Evolutionary conservation across 2,113 vertebrate genomes (phyloP), one percentile per base, ranked within the genome.

Genomic region (Athene noctua): DNA sequence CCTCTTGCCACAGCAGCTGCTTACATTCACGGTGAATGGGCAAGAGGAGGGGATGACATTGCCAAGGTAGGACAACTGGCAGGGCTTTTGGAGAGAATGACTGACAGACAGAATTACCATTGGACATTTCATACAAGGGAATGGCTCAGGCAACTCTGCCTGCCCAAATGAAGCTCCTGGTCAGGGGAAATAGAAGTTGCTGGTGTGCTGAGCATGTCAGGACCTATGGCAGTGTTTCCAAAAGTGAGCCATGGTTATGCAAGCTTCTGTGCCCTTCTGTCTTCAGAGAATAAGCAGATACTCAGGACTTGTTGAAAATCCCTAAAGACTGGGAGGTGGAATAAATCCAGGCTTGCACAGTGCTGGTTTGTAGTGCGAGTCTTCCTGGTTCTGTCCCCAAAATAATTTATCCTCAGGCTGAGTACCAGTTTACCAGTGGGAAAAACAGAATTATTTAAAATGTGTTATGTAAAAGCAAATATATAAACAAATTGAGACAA

Each of bases 11-110:
- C 29, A 34, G 29, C 34, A 86, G 58, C 52, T 86, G 58, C 19
- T 66, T 15, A 6, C 5, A 7, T 44, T 66, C 38, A 29, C 10
- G 46, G 25, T 11, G n/a, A 38, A n/a, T 19, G 40, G 46, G 22
- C 46, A 51, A 74, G 22, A 5, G 22, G 2, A 61, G 4, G 22
- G 46, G 14, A 19, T 0, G 1, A 36, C 15, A 12, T 13, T 13
- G 40, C 30, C 44, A 49, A 29, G 20, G 40, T 7, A 88, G 51
- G 51, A 34, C 3, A 4, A 57, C 16, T 2, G 5, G 15, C 54
- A 49, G 11, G 14, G 19, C 36, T 66, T 52, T 59, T 47, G 36
- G 26, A 68, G 52, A 7, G 8, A 36, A 10, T 3, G 30, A 74
- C 29, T 68, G 29, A 67, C 36, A 44, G 27, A 12, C 29, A 54